These are phyloP conservation scores for Agapostemon virescens DNA, from an alignment of 2,888 invertebrate species.

Conservation along the genomic window DNA sequence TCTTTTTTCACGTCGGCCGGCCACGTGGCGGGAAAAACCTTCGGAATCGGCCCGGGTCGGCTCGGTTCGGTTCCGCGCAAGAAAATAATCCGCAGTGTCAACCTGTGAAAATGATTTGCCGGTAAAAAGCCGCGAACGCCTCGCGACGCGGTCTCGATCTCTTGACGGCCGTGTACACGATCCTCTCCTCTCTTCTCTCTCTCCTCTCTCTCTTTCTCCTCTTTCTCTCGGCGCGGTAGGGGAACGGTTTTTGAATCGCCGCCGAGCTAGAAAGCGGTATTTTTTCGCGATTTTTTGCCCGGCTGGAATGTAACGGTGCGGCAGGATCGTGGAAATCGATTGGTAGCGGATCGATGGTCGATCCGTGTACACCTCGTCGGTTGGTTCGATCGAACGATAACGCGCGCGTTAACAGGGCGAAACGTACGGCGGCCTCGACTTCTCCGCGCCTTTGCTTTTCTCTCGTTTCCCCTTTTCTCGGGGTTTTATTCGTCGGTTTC, in stretches of 20 bases:
- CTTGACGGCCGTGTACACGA: not conserved
- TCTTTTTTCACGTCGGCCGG: constrained; percentile 28
- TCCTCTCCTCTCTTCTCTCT: not conserved
- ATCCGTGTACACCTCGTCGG: constrained; percentile 12
- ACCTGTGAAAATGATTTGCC: constrained; percentile 66
- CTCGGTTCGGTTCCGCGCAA: constrained; percentile 41
- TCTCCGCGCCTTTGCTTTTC: constrained; percentile 3
- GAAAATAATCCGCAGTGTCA: constrained; percentile 66
- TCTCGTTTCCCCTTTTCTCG: constrained; percentile 1
- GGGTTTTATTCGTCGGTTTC: constrained; percentile 8
- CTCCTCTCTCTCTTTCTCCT: not conserved
- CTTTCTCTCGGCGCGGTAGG: not conserved
- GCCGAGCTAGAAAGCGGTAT: constrained; percentile 43
- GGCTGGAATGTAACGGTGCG: constrained; percentile 37
- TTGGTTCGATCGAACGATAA: not conserved
- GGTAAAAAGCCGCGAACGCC: constrained; percentile 48
- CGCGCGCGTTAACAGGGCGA: constrained; percentile 5
- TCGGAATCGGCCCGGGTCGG: constrained; percentile 11
- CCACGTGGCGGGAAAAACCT: constrained; percentile 44
- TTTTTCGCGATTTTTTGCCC: constrained; percentile 36
- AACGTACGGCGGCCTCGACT: not conserved
- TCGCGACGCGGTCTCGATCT: constrained; percentile 5
- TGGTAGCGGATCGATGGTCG: constrained; percentile 32
- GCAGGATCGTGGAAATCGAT: constrained; percentile 47
- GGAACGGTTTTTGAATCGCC: constrained; percentile 33